phyloP scores from a whole-genome alignment of 2,113 vertebrate species.

The Lophochroa leadbeateri region DNA sequence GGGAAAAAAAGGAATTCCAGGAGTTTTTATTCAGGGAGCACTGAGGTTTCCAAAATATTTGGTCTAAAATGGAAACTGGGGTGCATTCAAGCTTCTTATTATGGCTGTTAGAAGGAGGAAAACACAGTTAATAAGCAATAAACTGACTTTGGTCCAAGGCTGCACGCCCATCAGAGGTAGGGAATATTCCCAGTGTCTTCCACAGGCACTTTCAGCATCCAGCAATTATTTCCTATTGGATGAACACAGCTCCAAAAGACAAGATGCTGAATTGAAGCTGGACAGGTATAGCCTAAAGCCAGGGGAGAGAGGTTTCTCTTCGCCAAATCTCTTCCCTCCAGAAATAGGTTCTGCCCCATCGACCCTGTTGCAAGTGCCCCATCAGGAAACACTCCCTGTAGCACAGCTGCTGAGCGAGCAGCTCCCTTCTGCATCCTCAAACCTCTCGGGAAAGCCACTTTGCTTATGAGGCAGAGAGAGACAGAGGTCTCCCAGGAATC shows the following conservation, averaged over 20 bases:
- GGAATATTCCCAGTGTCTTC: background rate
- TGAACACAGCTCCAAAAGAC: background rate
- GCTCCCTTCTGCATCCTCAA: constrained; percentile 52
- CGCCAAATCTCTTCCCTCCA: background rate
- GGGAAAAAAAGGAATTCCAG: background rate
- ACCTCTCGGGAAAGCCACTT: constrained; percentile 1
- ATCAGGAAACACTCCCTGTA: background rate
- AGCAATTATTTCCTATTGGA: background rate
- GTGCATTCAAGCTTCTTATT: background rate
- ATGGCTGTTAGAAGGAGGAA: background rate
- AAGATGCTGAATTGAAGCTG: background rate
- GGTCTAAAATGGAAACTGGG: background rate
- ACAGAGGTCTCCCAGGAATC: background rate
- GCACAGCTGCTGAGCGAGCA: constrained; percentile 55
- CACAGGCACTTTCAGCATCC: background rate
- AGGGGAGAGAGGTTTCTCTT: background rate
- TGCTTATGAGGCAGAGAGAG: constrained; percentile 41
- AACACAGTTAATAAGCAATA: background rate
- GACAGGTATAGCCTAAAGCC: background rate
- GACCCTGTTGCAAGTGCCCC: background rate
- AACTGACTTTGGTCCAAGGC: background rate
- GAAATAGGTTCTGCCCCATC: background rate
- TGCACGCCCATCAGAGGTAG: background rate
- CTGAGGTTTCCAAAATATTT: background rate
- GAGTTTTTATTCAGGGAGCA: background rate